Evolutionary conservation across 2,113 vertebrate genomes (phyloP), one percentile per base, ranked within the genome.

Genomic region (Caracal caracal): DNA sequence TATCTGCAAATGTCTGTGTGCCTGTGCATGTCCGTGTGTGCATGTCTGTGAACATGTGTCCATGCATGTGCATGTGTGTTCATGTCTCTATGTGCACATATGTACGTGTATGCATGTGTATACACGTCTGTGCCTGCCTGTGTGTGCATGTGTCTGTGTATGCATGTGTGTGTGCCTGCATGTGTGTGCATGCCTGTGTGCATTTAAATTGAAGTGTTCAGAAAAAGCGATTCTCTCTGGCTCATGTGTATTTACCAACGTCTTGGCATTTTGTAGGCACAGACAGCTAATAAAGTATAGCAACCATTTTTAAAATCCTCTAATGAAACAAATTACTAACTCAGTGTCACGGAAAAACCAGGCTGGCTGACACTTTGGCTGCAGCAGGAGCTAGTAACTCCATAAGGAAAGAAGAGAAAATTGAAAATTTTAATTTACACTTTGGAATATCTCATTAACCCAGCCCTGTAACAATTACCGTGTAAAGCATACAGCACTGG

Each of bases 281-380:
- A 88, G 40, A 68, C 20, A 70, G 33, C 51, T 40, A 88, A 71
- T 6, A 30, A 94, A 88, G 73, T 35, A 59, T 4, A 37, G 76
- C 24, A 70, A 78, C 19, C 19, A 70, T 40, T 81, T 89, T 86
- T 66, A 79, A 76, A 82, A 83, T 43, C 10, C 30, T 70, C 40
- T 83, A 22, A 92, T 26, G 71, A 94, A 91, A 81, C 19, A 70
- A 19, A 88, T 71, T 71, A 88, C 43, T 65, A 82, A 88, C 11
- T 79, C 56, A 51, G 15, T 56, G 40, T 28, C 68, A 26, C 2
- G 10, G 66, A 22, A 20, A 86, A 28, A 47, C 3, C 33, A 26
- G 63, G 47, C 30, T 63, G 43, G 56, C 40, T 19, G 56, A 49
- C 71, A 88, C 35, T 68, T 49, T 2, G 33, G 28, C 51, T 30